A percentile compares a stretch with the other conserved stretches of the same genome.
These are phyloP conservation scores for Nephrotoma guestfalica DNA, from an alignment of 2,888 invertebrate genomes.

Conservation along the genomic window DNA sequence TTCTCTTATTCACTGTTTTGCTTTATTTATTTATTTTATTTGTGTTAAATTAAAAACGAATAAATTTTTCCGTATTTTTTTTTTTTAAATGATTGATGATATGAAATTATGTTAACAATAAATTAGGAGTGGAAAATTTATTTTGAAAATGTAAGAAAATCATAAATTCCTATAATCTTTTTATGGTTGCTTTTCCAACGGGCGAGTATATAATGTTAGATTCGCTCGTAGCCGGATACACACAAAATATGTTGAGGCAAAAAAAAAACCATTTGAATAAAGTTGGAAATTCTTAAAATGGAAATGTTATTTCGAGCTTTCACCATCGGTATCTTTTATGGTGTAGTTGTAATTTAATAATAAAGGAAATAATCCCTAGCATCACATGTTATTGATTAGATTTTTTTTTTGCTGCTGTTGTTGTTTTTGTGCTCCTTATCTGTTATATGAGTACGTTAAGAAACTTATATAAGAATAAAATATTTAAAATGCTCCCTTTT, in stretches of 20 bases:
- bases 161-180: neutral
- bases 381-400: neutral
- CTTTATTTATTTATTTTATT: neutral
- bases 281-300: neutral
- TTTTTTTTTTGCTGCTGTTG: neutral
- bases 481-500: neutral
- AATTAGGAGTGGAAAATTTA: neutral
- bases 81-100: neutral
- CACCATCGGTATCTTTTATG: neutral
- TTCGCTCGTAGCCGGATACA: neutral
- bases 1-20: neutral
- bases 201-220: neutral
- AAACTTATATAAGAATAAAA: neutral
- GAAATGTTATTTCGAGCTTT: neutral
- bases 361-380: neutral
- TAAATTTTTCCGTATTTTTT: neutral
- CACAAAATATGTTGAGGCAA: neutral
- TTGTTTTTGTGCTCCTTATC: neutral
- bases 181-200: neutral
- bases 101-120: neutral
- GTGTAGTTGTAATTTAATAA: neutral
- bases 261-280: neutral
- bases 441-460: neutral
- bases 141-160: neutral
- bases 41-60: neutral